Conservation (phyloP, 2,888 invertebrate genomes). For the Trissonchulus sp. region DNA sequence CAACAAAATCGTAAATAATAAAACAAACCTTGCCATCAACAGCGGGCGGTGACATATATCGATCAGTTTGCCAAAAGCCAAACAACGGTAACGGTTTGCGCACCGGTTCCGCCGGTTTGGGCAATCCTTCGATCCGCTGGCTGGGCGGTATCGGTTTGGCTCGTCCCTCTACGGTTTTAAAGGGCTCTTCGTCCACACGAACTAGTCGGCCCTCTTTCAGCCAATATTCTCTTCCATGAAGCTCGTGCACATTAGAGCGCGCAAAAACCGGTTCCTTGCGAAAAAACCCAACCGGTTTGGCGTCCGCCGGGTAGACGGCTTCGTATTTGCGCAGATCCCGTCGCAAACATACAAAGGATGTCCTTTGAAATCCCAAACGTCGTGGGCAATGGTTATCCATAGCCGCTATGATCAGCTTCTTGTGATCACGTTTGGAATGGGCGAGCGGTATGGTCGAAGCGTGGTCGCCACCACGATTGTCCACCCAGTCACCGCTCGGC, state of each 20-base stretch:
- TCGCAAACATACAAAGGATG: constrained; percentile 81
- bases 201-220: constrained; percentile 71
- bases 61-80: constrained; percentile 89
- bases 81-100: constrained; percentile 61
- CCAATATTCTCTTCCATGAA: constrained; percentile 88
- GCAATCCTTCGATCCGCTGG: neutral
- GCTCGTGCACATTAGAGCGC: constrained; percentile 72
- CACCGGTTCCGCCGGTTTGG: neutral
- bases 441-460: neutral
- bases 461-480: no score
- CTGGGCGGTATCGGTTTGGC: constrained; percentile 36
- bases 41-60: constrained; percentile 82
- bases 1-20: no score
- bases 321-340: constrained; percentile 91
- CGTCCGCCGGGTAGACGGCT: constrained; percentile 82
- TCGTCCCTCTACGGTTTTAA: constrained; percentile 76
- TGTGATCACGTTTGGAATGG: no score
- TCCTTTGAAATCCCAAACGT: constrained; percentile 80
- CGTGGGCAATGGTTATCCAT: constrained; percentile 80
- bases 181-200: constrained; percentile 71
- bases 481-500: no score
- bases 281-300: constrained; percentile 73
- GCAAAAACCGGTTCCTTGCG: constrained; percentile 80
- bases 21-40: constrained; percentile 59
- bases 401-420: no score